phyloP scores from a whole-genome alignment of 2,888 invertebrate species.

The Cheilosia pagana region DNA sequence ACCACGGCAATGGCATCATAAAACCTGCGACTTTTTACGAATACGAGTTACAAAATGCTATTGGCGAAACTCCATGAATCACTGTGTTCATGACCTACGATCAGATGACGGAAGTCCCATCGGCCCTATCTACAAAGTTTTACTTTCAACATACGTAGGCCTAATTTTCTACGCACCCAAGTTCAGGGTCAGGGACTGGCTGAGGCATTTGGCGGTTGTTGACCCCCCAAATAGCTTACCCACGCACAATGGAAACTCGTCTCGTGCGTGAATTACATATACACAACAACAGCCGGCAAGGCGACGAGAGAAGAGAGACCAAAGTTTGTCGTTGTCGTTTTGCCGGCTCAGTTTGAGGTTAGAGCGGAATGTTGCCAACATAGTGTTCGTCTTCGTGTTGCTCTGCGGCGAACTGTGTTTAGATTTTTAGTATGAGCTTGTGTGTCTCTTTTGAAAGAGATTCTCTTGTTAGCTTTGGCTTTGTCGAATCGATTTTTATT shows the following conservation, averaged over 20 bases:
- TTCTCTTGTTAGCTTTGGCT: neutral
- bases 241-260: constrained; percentile 22
- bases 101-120: neutral
- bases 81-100: constrained; percentile 28
- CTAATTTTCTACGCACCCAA: neutral
- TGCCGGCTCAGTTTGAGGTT: neutral
- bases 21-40: constrained; percentile 3
- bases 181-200: neutral
- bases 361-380: constrained; percentile 24
- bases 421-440: neutral
- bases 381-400: constrained; percentile 12
- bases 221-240: constrained; percentile 30
- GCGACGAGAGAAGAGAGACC: constrained; percentile 14
- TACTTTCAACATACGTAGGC: constrained; percentile 21
- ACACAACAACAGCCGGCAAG: constrained; percentile 12
- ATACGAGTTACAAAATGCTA: too few relatives aligned
- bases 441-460: constrained; percentile 29
- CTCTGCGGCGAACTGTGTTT: neutral
- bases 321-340: neutral
- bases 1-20: constrained; percentile 28
- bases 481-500: neutral
- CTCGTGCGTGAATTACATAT: constrained; percentile 8
- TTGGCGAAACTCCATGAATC: neutral
- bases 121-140: neutral
- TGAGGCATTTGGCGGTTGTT: constrained; percentile 15